Conservation (phyloP, 2,888 invertebrate species). For the Subacronicta megacephala region DNA sequence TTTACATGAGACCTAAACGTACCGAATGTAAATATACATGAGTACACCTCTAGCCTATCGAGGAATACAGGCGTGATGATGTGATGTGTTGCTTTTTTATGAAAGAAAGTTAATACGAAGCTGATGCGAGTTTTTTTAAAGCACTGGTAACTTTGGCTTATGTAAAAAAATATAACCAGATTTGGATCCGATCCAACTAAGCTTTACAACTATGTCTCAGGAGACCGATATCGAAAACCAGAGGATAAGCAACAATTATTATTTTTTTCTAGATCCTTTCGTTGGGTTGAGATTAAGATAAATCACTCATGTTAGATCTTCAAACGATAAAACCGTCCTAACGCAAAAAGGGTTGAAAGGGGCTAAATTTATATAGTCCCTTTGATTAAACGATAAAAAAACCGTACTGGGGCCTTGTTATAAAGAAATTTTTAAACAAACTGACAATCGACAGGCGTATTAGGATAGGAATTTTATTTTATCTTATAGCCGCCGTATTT, state of each 20-base stretch:
- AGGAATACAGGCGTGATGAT: too few species aligned
- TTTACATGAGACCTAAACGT: too few species aligned
- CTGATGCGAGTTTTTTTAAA: conserved; percentile 3
- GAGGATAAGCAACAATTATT: conserved; percentile 49
- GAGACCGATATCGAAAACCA: conserved; percentile 32
- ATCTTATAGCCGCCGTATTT: neutral
- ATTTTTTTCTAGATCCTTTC: conserved; percentile 20
- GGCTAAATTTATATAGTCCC: neutral
- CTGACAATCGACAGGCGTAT: neutral
- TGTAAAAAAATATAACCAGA: conserved; percentile 14
- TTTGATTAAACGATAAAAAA: neutral
- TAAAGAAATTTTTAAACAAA: neutral
- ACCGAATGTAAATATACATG: too few species aligned
- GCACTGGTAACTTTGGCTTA: conserved; percentile 4
- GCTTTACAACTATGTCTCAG: conserved; percentile 39
- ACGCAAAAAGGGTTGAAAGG: conserved; percentile 28
- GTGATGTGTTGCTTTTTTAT: neutral
- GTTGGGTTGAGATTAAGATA: conserved; percentile 21
- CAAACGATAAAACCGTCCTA: conserved; percentile 4
- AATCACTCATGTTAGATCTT: conserved; percentile 19
- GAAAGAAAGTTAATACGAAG: neutral
- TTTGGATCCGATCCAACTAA: conserved; percentile 46
- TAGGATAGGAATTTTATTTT: neutral
- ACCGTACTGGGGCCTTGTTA: conserved; percentile 2
- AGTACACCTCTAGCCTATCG: too few species aligned